Conservation (phyloP, 1,140 invertebrate genomes). For the Delia radicum region DNA sequence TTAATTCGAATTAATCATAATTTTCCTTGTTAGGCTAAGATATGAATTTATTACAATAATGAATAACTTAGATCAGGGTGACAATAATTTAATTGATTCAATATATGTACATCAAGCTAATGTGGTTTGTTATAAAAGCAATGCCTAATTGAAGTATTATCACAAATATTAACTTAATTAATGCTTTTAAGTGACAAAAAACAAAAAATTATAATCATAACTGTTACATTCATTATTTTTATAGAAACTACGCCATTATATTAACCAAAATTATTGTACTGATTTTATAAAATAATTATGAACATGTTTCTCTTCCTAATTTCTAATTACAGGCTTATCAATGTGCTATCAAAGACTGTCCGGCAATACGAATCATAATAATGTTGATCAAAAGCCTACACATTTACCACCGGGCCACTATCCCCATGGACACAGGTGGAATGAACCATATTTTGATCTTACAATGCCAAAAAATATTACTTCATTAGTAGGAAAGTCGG, state of each 20-base stretch:
- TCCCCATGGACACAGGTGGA: conserved; percentile 53
- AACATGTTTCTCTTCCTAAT: neutral
- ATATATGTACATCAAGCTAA: too few relatives aligned
- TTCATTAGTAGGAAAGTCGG: conserved; percentile 80
- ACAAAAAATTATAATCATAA: too few relatives aligned
- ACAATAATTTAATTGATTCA: neutral
- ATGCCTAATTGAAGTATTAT: too few relatives aligned
- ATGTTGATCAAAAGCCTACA: conserved; percentile 50
- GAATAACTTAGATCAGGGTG: neutral
- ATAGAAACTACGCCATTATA: too few relatives aligned
- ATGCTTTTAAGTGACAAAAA: too few relatives aligned
- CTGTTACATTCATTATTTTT: too few relatives aligned
- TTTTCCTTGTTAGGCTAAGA: neutral
- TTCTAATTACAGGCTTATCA: conserved; percentile 41
- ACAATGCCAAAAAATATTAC: conserved; percentile 81
- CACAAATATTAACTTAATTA: too few relatives aligned
- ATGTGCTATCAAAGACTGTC: conserved; percentile 54
- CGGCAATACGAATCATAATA: conserved; percentile 48
- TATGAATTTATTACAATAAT: neutral
- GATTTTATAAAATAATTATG: too few relatives aligned
- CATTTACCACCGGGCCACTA: conserved; percentile 51
- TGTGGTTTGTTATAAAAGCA: too few relatives aligned
- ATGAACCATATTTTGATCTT: conserved; percentile 80
- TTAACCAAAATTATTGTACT: too few relatives aligned
- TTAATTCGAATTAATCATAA: neutral